Evolutionary conservation across 2,113 vertebrate genomes (phyloP).

Genomic region (Oryctolagus cuniculus): mOryCun1.1 NC_091443.1:109857001-109857500

Average conservation of each 20-base stretch:
- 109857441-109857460: background rate
- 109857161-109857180: background rate
- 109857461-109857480: background rate
- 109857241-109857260: background rate
- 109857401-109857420: background rate
- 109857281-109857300: background rate
- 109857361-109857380: background rate
- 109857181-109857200: background rate
- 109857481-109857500: background rate
- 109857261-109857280: slow-evolving; percentile 7
- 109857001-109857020: too few relatives aligned
- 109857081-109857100: too few relatives aligned
- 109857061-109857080: too few relatives aligned
- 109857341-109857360: background rate
- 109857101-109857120: too few relatives aligned
- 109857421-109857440: background rate
- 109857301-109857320: too few relatives aligned
- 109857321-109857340: too few relatives aligned
- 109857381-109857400: background rate
- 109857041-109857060: too few relatives aligned
- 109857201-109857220: background rate
- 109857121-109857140: too few relatives aligned
- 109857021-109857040: too few relatives aligned
- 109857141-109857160: background rate
- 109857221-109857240: background rate